These are phyloP conservation scores for Drosophila ambigua DNA, from an alignment of 1,140 invertebrate species.

Conservation along the genomic window DNA sequence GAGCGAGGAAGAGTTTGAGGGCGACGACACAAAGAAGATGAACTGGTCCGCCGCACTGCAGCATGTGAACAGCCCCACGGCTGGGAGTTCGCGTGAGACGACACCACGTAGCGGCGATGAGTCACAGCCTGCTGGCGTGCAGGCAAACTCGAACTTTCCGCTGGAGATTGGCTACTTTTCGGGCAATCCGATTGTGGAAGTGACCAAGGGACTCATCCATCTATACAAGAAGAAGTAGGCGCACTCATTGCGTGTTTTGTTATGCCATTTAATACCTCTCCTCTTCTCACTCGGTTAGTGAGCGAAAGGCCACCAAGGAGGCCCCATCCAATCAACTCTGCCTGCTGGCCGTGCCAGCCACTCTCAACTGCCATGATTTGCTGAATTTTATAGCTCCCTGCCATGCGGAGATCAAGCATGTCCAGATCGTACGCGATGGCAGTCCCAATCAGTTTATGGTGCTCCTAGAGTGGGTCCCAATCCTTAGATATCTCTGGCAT, in stretches of 20 bases:
- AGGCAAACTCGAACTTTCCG: conserved; percentile 78
- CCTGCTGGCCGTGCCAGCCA: conserved; percentile 95
- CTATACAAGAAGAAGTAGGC: conserved; percentile 97
- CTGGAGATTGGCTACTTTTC: conserved; percentile 94
- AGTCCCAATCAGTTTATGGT: conserved; percentile 99
- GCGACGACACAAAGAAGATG: conserved; percentile 41
- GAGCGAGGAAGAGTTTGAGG: conserved; percentile 4
- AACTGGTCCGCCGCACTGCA: conserved; percentile 78
- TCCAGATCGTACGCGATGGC: conserved; percentile 94
- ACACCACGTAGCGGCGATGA: conserved; percentile 83
- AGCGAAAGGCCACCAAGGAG: conserved; percentile 87
- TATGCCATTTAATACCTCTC: not conserved
- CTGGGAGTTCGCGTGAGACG: conserved; percentile 82
- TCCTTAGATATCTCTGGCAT: not conserved
- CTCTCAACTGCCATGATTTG: conserved; percentile 96
- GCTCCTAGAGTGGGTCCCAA: conserved; percentile 88
- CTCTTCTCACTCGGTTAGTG: conserved; percentile 83
- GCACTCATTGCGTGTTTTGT: not conserved
- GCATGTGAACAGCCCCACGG: conserved; percentile 67
- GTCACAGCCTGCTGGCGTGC: conserved; percentile 8
- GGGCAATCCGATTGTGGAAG: conserved; percentile 97
- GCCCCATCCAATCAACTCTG: conserved; percentile 93
- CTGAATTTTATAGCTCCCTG: conserved; percentile 97
- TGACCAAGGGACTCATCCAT: conserved; percentile 98
- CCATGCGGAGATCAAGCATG: conserved; percentile 94